Evolutionary conservation across 2,888 invertebrate genomes (phyloP).

Genomic region (Melitaea athalia): DNA sequence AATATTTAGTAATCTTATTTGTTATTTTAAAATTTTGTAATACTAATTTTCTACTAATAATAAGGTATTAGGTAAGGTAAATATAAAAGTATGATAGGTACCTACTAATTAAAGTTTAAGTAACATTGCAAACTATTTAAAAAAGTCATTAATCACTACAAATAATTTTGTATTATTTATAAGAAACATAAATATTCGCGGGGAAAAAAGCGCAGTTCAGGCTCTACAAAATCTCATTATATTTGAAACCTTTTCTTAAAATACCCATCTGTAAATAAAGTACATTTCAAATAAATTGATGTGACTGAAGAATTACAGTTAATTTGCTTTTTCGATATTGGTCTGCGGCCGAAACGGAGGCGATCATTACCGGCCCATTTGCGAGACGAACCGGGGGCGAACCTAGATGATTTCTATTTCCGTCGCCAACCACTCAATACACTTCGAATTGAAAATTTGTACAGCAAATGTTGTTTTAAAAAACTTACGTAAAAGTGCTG

Average conservation of each 20-base stretch:
- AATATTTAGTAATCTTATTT: neutral
- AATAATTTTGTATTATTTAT: too few species aligned
- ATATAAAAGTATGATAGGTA: too few species aligned
- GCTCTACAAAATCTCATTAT: neutral
- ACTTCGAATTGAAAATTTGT: constrained; percentile 39
- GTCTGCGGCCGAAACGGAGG: constrained; percentile 48
- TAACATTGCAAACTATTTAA: too few species aligned
- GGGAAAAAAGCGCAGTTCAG: neutral
- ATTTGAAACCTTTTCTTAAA: neutral
- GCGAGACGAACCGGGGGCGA: constrained; percentile 50
- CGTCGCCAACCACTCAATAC: constrained; percentile 48
- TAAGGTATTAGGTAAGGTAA: too few species aligned
- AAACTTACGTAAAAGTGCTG: neutral
- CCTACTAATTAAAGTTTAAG: too few species aligned
- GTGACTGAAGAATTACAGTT: constrained; percentile 35
- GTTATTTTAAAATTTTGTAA: neutral
- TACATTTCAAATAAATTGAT: constrained; percentile 33
- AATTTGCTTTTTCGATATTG: constrained; percentile 35
- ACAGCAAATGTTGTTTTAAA: constrained; percentile 26
- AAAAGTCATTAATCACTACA: too few species aligned
- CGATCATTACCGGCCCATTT: constrained; percentile 77
- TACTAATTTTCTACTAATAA: too few species aligned
- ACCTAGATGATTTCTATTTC: constrained; percentile 76
- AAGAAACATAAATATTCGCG: too few species aligned
- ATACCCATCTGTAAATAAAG: constrained; percentile 24